phyloP scores from a whole-genome alignment of 2,113 vertebrate genomes.

The Irena cyanogastra region DNA sequence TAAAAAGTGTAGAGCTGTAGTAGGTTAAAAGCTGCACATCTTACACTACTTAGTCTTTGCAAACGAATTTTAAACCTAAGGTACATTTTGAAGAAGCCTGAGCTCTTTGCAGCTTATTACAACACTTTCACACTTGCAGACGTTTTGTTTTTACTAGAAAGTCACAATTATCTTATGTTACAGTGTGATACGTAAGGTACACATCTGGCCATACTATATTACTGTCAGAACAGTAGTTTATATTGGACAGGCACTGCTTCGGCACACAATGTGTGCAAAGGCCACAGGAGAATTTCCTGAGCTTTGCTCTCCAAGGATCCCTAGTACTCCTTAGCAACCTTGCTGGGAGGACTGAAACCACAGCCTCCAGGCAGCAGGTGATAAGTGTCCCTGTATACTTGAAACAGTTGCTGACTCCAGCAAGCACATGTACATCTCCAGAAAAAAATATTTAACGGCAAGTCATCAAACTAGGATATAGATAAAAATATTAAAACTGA shows the following conservation, averaged over 20 bases:
- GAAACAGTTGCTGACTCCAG: neutral
- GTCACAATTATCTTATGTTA: neutral
- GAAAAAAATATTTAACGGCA: neutral
- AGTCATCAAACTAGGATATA: neutral
- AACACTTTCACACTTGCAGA: neutral
- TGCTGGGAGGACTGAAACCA: slow-evolving; percentile 4
- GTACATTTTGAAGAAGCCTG: neutral
- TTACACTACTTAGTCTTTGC: neutral
- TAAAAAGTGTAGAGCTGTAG: neutral
- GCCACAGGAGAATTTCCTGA: slow-evolving; percentile 28
- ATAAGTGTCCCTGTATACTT: neutral
- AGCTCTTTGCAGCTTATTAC: neutral
- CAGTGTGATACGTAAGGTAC: neutral
- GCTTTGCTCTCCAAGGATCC: slow-evolving; percentile 13
- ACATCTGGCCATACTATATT: neutral
- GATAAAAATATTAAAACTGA: neutral
- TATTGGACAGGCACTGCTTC: neutral
- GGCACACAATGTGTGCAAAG: neutral
- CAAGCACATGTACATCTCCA: neutral
- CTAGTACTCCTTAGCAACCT: slow-evolving; percentile 45
- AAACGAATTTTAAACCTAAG: neutral
- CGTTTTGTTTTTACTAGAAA: neutral
- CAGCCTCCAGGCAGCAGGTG: neutral
- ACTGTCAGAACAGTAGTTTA: neutral
- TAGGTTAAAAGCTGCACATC: neutral